Evolutionary conservation across 2,888 invertebrate genomes (phyloP).

Genomic region (Mycalesis mineus): DNA sequence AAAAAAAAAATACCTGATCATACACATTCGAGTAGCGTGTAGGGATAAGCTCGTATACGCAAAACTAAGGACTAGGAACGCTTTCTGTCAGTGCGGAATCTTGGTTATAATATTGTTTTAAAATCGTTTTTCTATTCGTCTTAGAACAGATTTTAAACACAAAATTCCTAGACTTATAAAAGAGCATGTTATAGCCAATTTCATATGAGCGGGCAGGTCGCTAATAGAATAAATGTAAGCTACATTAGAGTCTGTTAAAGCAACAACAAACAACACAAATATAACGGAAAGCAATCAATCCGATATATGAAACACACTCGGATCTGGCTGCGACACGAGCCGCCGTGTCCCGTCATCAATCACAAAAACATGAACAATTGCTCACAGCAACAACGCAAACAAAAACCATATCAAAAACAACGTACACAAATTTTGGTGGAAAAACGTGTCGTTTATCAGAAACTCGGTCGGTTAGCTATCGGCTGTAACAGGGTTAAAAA

Average conservation of each 20-base stretch:
- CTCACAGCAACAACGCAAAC: slow-evolving; percentile 31
- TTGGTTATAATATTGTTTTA: no score
- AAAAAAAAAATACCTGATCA: no score
- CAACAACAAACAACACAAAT: not conserved
- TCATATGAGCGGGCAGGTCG: no score
- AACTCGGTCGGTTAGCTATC: slow-evolving; percentile 43
- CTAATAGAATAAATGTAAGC: not conserved
- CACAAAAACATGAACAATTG: slow-evolving; percentile 35
- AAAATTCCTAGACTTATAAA: no score
- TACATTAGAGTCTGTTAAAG: not conserved
- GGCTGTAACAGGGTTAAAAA: slow-evolving; percentile 69
- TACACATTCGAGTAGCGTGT: no score
- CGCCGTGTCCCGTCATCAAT: slow-evolving; percentile 31
- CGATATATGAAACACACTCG: slow-evolving; percentile 14
- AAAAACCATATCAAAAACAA: slow-evolving; percentile 37
- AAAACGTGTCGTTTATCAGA: slow-evolving; percentile 49
- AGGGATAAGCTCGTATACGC: no score
- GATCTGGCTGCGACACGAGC: slow-evolving; percentile 7
- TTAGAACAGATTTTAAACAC: no score
- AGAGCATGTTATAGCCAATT: no score
- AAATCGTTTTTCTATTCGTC: no score
- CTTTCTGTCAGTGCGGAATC: no score
- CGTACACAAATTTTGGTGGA: slow-evolving; percentile 42
- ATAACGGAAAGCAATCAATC: slow-evolving; percentile 4
- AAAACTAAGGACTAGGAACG: no score